Conservation (phyloP, 1,140 invertebrate genomes). For the Chionoecetes opilio region DNA sequence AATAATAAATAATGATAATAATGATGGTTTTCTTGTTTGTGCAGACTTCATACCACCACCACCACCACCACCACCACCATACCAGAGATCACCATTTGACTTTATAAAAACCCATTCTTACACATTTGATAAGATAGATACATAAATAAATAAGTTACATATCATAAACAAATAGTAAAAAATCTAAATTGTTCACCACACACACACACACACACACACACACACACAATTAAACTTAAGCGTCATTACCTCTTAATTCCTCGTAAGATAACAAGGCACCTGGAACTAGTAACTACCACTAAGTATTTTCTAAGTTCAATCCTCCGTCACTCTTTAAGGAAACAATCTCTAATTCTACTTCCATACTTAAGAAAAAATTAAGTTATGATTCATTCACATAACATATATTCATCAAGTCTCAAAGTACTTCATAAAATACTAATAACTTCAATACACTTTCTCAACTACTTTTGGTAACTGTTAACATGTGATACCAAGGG, state of each 20-base stretch:
- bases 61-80: not conserved
- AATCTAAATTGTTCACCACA: too few relatives aligned
- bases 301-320: not conserved
- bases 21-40: too few relatives aligned
- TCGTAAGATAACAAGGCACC: not conserved
- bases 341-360: not conserved
- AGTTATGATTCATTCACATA: too few relatives aligned
- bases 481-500: too few relatives aligned
- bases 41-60: too few relatives aligned
- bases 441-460: too few relatives aligned
- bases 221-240: not conserved
- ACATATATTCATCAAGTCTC: too few relatives aligned
- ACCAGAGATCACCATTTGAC: not conserved
- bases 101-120: not conserved
- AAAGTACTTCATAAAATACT: too few relatives aligned
- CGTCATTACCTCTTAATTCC: not conserved
- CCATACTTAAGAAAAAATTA: not conserved
- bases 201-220: conserved; percentile 18
- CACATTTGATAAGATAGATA: too few relatives aligned
- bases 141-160: not conserved
- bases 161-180: too few relatives aligned
- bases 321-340: not conserved
- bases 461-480: too few relatives aligned
- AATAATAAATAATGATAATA: conserved; percentile 1
- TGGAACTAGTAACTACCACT: not conserved